Evolutionary conservation across 2,113 vertebrate species (phyloP).

Genomic region (Anolis sagrei): DNA sequence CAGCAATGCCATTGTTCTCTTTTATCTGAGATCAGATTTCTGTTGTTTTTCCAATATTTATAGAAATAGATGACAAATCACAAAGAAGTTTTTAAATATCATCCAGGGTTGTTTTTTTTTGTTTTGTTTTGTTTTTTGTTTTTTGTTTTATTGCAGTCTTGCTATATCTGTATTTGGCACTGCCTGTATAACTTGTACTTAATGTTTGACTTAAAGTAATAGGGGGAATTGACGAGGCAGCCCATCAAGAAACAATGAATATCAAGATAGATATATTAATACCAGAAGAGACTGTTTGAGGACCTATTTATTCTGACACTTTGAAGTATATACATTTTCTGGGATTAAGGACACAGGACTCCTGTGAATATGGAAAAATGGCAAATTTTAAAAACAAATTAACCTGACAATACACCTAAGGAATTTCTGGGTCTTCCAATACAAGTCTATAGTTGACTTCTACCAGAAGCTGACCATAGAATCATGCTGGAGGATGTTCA

Average conservation of each 20-base stretch:
- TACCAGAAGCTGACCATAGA: too few relatives aligned
- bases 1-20: not conserved
- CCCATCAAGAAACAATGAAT: not conserved
- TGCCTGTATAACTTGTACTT: not conserved
- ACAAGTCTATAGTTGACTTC: too few relatives aligned
- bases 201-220: not conserved
- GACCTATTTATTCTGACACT: too few relatives aligned
- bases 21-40: not conserved
- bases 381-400: too few relatives aligned
- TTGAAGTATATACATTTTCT: too few relatives aligned
- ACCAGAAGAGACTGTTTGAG: not conserved
- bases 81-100: not conserved
- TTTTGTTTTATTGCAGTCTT: not conserved
- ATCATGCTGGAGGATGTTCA: too few relatives aligned
- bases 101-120: not conserved
- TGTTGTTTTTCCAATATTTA: not conserved
- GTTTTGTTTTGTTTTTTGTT: not conserved
- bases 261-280: not conserved
- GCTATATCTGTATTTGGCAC: not conserved
- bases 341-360: too few relatives aligned
- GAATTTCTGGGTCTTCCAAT: too few relatives aligned
- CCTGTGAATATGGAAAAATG: too few relatives aligned
- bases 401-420: too few relatives aligned
- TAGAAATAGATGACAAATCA: not conserved
- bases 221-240: not conserved